Evolutionary conservation across 2,113 vertebrate species (phyloP).

Genomic region (Cyanoramphus novaezelandiae): DNA sequence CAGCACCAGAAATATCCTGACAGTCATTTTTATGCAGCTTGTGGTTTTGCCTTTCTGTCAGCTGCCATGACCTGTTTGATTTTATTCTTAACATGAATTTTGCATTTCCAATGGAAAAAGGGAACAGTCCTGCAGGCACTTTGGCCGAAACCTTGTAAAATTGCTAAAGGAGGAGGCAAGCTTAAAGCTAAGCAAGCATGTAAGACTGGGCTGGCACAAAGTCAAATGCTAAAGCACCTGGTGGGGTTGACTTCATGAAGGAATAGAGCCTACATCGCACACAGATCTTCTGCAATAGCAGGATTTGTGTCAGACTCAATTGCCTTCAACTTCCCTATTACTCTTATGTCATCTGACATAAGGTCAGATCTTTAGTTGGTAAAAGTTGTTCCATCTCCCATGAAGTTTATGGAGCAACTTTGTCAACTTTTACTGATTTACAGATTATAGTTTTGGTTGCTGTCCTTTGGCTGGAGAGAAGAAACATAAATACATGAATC

Average conservation of each 20-base stretch:
- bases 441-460: background rate
- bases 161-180: background rate
- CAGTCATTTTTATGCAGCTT: background rate
- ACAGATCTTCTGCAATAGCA: background rate
- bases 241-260: background rate
- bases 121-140: background rate
- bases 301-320: background rate
- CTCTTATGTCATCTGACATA: background rate
- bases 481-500: background rate
- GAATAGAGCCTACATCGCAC: background rate
- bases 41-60: background rate
- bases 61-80: background rate
- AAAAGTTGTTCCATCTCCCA: background rate
- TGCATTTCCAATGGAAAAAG: background rate
- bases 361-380: background rate
- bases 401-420: background rate
- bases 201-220: background rate
- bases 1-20: background rate
- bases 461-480: background rate
- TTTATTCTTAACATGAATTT: conserved; percentile 19
- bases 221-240: background rate
- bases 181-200: background rate
- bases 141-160: background rate
- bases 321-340: background rate
- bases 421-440: background rate